Evolutionary conservation across 1,140 invertebrate species (phyloP).

Genomic region (Brachionus calyciflorus): DNA sequence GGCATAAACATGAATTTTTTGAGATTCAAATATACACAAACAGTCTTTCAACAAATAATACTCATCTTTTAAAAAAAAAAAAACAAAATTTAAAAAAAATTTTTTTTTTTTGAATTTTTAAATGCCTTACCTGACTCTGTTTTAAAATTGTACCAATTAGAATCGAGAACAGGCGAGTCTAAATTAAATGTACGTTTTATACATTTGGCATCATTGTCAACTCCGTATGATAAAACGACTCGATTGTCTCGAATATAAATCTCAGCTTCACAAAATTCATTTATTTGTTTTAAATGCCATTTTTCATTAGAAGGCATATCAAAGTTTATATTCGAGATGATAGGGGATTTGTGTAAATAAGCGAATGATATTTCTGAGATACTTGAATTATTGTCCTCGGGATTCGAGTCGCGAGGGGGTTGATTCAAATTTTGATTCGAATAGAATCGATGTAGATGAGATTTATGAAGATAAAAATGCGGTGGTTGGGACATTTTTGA

Average conservation of each 20-base stretch:
- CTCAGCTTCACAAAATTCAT: slow-evolving; percentile 39
- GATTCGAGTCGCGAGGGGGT: not conserved
- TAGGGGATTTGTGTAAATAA: slow-evolving; percentile 28
- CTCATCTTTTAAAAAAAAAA: not conserved
- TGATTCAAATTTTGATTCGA: slow-evolving; percentile 31
- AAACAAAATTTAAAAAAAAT: not conserved
- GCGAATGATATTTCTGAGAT: slow-evolving; percentile 11
- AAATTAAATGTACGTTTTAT: slow-evolving; percentile 28
- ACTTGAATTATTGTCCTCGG: slow-evolving; percentile 42
- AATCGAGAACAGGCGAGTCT: slow-evolving; percentile 7
- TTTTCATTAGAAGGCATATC: slow-evolving; percentile 11
- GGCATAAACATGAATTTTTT: slow-evolving; percentile 38
- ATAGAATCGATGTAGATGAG: slow-evolving; percentile 29
- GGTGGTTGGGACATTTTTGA: slow-evolving; percentile 20
- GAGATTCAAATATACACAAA: slow-evolving; percentile 18
- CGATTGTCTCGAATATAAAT: slow-evolving; percentile 1
- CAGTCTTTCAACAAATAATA: not conserved
- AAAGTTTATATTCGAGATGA: not conserved
- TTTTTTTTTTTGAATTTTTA: not conserved
- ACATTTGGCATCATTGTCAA: slow-evolving; percentile 20
- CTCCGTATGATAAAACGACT: slow-evolving; percentile 39
- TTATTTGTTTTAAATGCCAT: slow-evolving; percentile 46
- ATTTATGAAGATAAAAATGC: slow-evolving; percentile 31
- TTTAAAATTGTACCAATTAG: slow-evolving; percentile 38
- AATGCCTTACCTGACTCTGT: slow-evolving; percentile 4